Evolutionary conservation across 2,888 invertebrate genomes (phyloP).

Genomic region (Drosophila borborema): DNA sequence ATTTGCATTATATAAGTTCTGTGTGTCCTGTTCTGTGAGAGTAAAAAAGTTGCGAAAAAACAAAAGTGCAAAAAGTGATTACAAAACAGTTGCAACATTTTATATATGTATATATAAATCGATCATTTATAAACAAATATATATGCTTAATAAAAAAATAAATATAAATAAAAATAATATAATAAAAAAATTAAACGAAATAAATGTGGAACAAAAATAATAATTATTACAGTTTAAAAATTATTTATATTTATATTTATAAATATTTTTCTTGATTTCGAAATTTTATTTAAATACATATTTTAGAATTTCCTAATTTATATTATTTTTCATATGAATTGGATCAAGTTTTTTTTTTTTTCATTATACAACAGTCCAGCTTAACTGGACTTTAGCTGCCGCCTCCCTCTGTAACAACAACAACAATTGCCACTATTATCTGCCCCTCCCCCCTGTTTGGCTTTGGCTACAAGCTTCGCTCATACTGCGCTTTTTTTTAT

Average conservation of each 20-base stretch:
- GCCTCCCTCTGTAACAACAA: constrained; percentile 2
- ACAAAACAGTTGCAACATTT: constrained; percentile 51
- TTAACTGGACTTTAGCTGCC: not conserved
- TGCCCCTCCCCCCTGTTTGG: not conserved
- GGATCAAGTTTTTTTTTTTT: not conserved
- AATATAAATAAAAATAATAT: not conserved
- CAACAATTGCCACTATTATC: constrained; percentile 20
- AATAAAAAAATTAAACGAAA: too few species aligned
- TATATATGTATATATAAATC: not conserved
- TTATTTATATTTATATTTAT: too few species aligned
- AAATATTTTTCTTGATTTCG: not conserved
- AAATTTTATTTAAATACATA: not conserved
- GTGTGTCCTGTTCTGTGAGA: constrained; percentile 25
- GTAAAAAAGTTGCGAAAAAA: constrained; percentile 49
- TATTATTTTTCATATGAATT: not conserved
- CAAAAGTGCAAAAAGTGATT: constrained; percentile 64
- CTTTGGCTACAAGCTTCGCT: constrained; percentile 27
- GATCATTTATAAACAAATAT: constrained; percentile 1
- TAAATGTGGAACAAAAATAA: not conserved
- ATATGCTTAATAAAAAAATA: not conserved
- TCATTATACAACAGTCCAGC: constrained; percentile 39
- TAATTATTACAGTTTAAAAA: not conserved
- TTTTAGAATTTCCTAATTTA: too few species aligned
- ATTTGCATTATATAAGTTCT: constrained; percentile 61
- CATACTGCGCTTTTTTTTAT: constrained; percentile 48